A percentile compares a stretch with the other conserved stretches of the same genome.
phyloP scores from a whole-genome alignment of 2,797 vertebrate species.

The Antennarius maculatus region DNA sequence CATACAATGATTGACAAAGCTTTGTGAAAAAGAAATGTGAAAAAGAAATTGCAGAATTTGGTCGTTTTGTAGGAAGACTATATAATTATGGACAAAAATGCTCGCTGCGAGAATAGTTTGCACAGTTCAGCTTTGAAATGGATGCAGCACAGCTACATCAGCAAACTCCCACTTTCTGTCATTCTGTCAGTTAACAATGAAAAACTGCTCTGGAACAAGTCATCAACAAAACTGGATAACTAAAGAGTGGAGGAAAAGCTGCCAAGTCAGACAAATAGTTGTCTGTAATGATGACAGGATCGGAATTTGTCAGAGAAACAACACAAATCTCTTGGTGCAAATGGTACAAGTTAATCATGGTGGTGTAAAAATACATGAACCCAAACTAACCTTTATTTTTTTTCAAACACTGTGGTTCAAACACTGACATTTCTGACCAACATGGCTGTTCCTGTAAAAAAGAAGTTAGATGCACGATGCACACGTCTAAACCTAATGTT shows the following conservation, averaged over 20 bases:
- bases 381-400: constrained; percentile 25
- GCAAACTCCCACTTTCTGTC: constrained; percentile 26
- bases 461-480: constrained; percentile 24
- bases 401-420: too few species aligned
- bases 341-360: constrained; percentile 17
- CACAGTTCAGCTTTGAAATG: constrained; percentile 23
- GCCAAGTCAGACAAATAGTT: constrained; percentile 21
- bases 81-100: neutral
- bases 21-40: constrained; percentile 6
- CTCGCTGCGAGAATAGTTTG: constrained; percentile 7
- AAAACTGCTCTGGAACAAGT: constrained; percentile 17
- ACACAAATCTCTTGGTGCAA: constrained; percentile 13
- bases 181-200: constrained; percentile 30
- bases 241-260: constrained; percentile 18
- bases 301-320: constrained; percentile 36
- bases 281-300: constrained; percentile 35
- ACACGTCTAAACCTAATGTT: constrained; percentile 39
- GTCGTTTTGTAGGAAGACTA: neutral
- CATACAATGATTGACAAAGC: neutral
- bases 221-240: constrained; percentile 20
- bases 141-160: constrained; percentile 19
- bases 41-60: neutral
- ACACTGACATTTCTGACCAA: constrained; percentile 36
- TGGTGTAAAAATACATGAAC: constrained; percentile 27
- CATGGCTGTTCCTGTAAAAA: constrained; percentile 57